Evolutionary conservation across 1,140 invertebrate genomes (phyloP).

Genomic region (Danaus plexippus): DNA sequence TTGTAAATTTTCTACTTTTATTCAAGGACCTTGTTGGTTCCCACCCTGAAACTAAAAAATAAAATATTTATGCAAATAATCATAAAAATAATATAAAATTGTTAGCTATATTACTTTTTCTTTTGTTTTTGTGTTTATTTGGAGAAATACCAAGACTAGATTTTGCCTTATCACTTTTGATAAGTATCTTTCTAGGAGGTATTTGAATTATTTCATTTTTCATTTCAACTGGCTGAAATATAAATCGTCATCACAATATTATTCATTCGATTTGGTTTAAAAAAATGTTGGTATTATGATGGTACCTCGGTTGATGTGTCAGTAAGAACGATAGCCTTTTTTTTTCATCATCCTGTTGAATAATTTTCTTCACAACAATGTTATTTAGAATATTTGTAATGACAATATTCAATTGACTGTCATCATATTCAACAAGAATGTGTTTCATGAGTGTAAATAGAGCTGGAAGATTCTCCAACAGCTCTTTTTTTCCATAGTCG

Average conservation of each 20-base stretch:
- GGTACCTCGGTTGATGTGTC: constrained; percentile 46
- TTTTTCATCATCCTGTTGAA: constrained; percentile 22
- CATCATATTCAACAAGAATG: constrained; percentile 43
- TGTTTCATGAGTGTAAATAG: constrained; percentile 39
- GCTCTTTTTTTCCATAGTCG: constrained; percentile 33
- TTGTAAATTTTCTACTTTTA: constrained; percentile 30
- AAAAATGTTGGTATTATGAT: neutral
- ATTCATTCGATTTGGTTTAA: constrained; percentile 2
- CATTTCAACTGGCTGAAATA: constrained; percentile 25
- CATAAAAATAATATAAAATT: constrained; percentile 7
- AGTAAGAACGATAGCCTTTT: constrained; percentile 23
- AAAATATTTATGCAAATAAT: neutral
- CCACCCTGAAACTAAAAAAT: constrained; percentile 23
- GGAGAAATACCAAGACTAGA: constrained; percentile 19
- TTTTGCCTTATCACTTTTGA: constrained; percentile 31
- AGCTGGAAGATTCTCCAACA: constrained; percentile 27
- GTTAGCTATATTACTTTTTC: constrained; percentile 26
- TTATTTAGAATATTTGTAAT: constrained; percentile 47
- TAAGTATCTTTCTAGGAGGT: constrained; percentile 23
- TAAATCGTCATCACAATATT: constrained; percentile 30
- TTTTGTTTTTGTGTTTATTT: constrained; percentile 24
- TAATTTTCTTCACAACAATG: constrained; percentile 35
- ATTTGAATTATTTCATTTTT: constrained; percentile 37
- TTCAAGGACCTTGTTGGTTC: constrained; percentile 19
- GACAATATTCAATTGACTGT: constrained; percentile 50